phyloP scores from a whole-genome alignment of 35 echinoderm and acorn worm species.

The Apostichopus parvimensis region DNA sequence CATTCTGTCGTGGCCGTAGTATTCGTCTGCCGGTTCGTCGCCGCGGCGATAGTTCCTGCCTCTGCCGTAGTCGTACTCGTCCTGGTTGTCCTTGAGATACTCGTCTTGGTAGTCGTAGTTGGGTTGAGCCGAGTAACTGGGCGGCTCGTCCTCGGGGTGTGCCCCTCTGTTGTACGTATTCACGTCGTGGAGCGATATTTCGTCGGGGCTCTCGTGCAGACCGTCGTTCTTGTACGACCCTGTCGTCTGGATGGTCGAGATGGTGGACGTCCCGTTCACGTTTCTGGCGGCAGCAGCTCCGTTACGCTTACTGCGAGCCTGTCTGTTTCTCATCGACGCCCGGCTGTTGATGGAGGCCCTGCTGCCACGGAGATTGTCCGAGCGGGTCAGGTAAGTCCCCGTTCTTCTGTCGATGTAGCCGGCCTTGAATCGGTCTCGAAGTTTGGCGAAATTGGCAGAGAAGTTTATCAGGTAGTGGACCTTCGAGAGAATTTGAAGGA shows the following conservation, averaged over 20 bases:
- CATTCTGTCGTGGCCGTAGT: background rate
- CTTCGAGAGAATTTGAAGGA: conserved; percentile 34
- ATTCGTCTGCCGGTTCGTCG: background rate
- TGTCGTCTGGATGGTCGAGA: background rate
- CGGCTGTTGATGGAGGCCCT: conserved; percentile 58
- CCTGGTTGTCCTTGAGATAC: conserved; percentile 12
- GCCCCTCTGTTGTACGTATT: background rate
- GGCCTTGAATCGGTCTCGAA: conserved; percentile 83
- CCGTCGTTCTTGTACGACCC: conserved; percentile 18
- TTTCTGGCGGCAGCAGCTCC: background rate
- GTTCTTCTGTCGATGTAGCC: conserved; percentile 75
- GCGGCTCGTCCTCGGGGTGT: conserved; percentile 22
- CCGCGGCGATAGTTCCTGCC: conserved; percentile 1
- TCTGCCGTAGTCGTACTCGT: conserved; percentile 21
- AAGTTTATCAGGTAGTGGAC: conserved; percentile 79
- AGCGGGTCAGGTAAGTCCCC: conserved; percentile 68
- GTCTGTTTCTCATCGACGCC: conserved; percentile 50
- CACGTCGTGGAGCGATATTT: conserved; percentile 29
- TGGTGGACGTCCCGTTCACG: background rate
- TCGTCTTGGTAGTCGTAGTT: conserved; percentile 1
- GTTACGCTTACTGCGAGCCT: conserved; percentile 31
- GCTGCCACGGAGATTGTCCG: conserved; percentile 55
- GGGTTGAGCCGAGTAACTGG: conserved; percentile 30
- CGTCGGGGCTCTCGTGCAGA: background rate
- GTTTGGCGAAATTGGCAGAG: conserved; percentile 87